Evolutionary conservation across 2,888 invertebrate species (phyloP), one percentile per base, ranked within the genome.

Genomic region (Drosophila longiperda): DNA sequence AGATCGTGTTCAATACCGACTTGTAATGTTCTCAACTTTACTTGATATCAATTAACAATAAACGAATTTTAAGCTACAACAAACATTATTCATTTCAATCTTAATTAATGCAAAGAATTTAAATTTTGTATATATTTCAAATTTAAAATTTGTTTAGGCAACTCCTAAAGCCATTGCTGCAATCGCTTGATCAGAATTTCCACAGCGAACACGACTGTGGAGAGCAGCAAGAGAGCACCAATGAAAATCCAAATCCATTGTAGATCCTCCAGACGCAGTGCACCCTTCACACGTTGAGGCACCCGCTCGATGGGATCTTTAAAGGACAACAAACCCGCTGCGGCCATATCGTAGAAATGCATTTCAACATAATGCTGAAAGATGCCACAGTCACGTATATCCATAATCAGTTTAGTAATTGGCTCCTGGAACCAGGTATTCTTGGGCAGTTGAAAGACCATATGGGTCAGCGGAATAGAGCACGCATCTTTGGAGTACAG

Each of bases 311-410:
- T 63, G 11, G 75, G 76, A 76, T 90, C 87, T 3, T 57, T 61
- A 38, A 85, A 70, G 26, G 67, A 73, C 2, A 87, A 42, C 20
- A 85, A 55, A 0, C 68, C 80, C 0, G 87, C 90, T 7, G 72
- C 73, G 0, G 66, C 75, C 90, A 89, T 90, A 8, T 89, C 90
- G 38, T 80, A 83, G 55, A 85, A 82, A 17, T 85, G 88, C 71
- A 72, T 71, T 1, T 65, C 62, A 7, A 80, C 23, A 86, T 82
- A 89, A 53, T 81, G 62, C 26, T 89, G 74, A 33, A 60, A 76
- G 3, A 90, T 32, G 5, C 89, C 89, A 49, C 61, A 67, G 15
- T 73, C 82, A 0, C 80, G 75, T 6, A 58, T 54, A 12, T 86
- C 80, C 67, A 83, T 36, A 1, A 75, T 77, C 2, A 90, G 59